Base-by-base conservation (phyloP, 2,797 vertebrate genomes). In the Potorous gilbertii region DNA sequence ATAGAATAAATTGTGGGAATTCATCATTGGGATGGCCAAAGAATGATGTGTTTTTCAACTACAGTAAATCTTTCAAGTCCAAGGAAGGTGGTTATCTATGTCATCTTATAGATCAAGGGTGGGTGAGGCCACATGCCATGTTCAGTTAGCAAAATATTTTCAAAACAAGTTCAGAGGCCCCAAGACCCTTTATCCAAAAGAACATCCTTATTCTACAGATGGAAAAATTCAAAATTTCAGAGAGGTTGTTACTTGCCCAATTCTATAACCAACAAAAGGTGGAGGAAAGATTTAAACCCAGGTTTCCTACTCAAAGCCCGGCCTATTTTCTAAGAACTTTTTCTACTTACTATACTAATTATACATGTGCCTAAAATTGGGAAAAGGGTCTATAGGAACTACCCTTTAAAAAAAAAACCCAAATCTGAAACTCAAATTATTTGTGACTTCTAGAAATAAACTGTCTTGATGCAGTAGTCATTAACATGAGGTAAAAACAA, bases 401-500 rank as follows among this genome's bases (percentile, higher is more conserved):
- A 29, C n/a, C 24, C 55, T 34, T 96, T 93, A 95, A 90, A 92
- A 74, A 91, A 95, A 90, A 46, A 92, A 1, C 50, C 29, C 90
- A 54, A 54, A 90, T 5, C 1, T 89, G 11, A 93, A 57, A 27
- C 6, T 27, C 54, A 56, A 57, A 14, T 90, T 94, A 94, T 28
- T 89, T 95, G 87, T 54, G 40, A 55, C 24, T 74, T 92, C 29
- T 90, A 93, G 93, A 94, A 96, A 40, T 52, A 55, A 40, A 3
- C 5, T 81, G 54, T 16, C 94, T 52, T 91, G 89, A 93, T 93
- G 90, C 96, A 93, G 62, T 92, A n/a, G 94, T 94, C 93, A 29
- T 91, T 87, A 94, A 29, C 91, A 89, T 59, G 54, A 81, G 89
- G 89, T 92, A 92, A 96, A 95, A 96, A 94, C 81, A 97, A 91